Base-by-base conservation (phyloP, 2,888 invertebrate species). In the Thyatira batis region DNA sequence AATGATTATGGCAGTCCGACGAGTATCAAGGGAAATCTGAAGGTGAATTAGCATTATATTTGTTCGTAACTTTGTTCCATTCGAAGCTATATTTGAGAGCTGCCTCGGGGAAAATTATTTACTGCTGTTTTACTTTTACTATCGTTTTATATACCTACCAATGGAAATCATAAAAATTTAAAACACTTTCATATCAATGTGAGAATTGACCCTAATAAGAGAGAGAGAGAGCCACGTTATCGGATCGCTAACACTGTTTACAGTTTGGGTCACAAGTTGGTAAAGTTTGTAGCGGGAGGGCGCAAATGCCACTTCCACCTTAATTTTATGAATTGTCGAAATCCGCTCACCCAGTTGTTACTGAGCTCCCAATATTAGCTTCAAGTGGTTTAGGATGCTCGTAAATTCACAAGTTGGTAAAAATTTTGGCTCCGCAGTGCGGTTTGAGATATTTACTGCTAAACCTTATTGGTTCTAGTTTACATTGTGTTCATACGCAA, bases 11-110 rank as follows among this genome's bases (percentile, higher is more conserved):
- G 64, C 45, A 51, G 60, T 57, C 45, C 49, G 59, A 69, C 66
- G 73, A 71, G 73, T 73, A 80, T 72, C 87, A 58, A 59, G 87
- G 89, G 88, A 88, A 88, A 86, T 87, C 83, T 80, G 55, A 57
- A 62, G 67, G 66, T 58, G 58, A 64, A 70, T 75, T 65, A 70
- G 69, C 67, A 59, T 51, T 53, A 53, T 57, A 55, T 70, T 68
- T 62, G 65, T 68, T 69, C 53, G 50, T 13, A 61, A 71, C 67
- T 72, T 67, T 51, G 52, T 53, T 65, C 58, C 55, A 17, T 49
- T 51, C 28, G 20, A 51, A 51, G 48, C 49, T 23, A 49, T 49
- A 58, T 61, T 53, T 63, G 69, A 65, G 53, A 33, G 49, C 56
- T 50, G 51, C 58, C 61, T 50, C 51, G 54, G 17, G 25, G 49